A percentile compares a stretch with the other conserved stretches of the same genome.
Evolutionary conservation across 2,113 vertebrate genomes (phyloP).

Genomic region (Chascanopsetta lugubris): DNA sequence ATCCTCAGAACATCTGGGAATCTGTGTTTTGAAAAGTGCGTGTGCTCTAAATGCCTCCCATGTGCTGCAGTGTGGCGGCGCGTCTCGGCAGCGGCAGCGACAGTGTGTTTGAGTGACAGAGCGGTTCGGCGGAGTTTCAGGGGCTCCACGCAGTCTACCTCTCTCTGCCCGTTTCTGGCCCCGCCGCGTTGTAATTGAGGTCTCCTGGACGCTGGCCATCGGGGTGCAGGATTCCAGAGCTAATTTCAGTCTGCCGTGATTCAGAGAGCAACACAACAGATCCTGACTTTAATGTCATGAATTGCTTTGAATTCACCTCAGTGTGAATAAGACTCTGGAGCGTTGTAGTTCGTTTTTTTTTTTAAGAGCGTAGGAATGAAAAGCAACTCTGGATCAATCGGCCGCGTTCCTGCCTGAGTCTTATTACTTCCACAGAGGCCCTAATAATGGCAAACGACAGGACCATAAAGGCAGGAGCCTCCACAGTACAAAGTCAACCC

Average conservation of each 20-base stretch:
- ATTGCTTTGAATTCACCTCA: constrained; percentile 33
- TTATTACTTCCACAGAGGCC: constrained; percentile 20
- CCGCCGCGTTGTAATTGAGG: constrained; percentile 80
- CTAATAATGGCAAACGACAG: constrained; percentile 32
- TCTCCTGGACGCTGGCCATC: constrained; percentile 78
- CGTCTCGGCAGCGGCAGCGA: constrained; percentile 56
- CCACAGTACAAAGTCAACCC: constrained; percentile 31
- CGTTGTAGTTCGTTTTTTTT: constrained; percentile 10
- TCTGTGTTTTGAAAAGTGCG: constrained; percentile 6
- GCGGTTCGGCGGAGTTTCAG: constrained; percentile 64
- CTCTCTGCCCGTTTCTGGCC: constrained; percentile 79
- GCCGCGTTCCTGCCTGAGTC: constrained; percentile 7
- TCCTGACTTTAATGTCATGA: constrained; percentile 51
- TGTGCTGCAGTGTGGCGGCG: constrained; percentile 47
- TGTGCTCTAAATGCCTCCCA: constrained; percentile 45
- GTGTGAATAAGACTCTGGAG: constrained; percentile 15
- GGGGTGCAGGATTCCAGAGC: constrained; percentile 72
- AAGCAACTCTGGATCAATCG: constrained; percentile 15
- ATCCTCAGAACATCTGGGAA: constrained; percentile 35
- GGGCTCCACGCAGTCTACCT: constrained; percentile 81
- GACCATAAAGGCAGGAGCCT: constrained; percentile 25
- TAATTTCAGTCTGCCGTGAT: constrained; percentile 77
- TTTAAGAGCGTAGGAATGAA: constrained; percentile 10
- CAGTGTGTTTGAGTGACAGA: constrained; percentile 74
- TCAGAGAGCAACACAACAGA: constrained; percentile 57